Evolutionary conservation across 2,113 vertebrate genomes (phyloP).

Genomic region (Chascanopsetta lugubris): DNA sequence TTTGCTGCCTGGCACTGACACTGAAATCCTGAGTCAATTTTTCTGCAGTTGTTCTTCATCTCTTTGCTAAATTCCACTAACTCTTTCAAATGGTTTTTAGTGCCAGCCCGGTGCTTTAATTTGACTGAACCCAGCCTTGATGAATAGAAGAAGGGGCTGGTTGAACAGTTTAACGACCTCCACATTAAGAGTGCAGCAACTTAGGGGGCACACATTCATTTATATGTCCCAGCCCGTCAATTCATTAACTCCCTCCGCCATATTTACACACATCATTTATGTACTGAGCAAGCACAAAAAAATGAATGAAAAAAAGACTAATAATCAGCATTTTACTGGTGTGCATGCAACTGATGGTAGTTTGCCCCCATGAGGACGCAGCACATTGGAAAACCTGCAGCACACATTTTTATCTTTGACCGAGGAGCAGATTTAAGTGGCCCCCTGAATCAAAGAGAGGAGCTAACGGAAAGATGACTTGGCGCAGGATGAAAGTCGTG

Average conservation of each 20-base stretch:
- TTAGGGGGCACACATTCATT: conserved; percentile 31
- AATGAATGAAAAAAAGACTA: background rate
- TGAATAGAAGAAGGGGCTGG: conserved; percentile 46
- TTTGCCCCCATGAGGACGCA: conserved; percentile 8
- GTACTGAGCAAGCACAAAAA: conserved; percentile 26
- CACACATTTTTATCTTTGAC: conserved; percentile 44
- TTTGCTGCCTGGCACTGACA: conserved; percentile 1
- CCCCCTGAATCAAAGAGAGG: conserved; percentile 21
- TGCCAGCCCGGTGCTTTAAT: conserved; percentile 55
- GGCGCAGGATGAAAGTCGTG: conserved; percentile 47
- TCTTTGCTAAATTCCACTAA: conserved; percentile 26
- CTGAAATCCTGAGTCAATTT: background rate
- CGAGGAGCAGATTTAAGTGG: conserved; percentile 50
- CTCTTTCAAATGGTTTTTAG: conserved; percentile 51
- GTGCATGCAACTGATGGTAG: conserved; percentile 35
- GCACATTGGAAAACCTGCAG: conserved; percentile 34
- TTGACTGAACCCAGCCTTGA: conserved; percentile 49
- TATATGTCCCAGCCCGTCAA: conserved; percentile 22
- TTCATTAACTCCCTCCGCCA: conserved; percentile 31
- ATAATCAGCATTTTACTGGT: conserved; percentile 14
- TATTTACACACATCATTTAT: conserved; percentile 50
- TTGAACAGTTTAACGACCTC: conserved; percentile 62
- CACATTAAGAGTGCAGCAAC: conserved; percentile 42
- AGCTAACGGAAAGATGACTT: conserved; percentile 41
- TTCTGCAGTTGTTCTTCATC: background rate